phyloP scores from a whole-genome alignment of 2,113 vertebrate genomes.

The Chascanopsetta lugubris region DNA sequence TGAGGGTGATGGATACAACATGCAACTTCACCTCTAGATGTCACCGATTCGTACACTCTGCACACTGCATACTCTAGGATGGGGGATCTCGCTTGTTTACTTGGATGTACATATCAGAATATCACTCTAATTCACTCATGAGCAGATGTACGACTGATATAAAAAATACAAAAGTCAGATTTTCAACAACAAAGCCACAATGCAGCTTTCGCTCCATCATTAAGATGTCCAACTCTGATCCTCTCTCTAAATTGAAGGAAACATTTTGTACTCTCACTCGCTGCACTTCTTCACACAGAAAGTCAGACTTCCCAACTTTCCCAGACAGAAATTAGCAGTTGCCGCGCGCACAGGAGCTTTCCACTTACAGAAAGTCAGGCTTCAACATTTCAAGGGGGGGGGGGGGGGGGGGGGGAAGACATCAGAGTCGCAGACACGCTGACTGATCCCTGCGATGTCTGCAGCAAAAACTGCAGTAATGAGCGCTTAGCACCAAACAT shows the following conservation, averaged over 20 bases:
- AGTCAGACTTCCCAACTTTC: constrained; percentile 18
- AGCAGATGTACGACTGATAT: background rate
- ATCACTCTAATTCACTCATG: background rate
- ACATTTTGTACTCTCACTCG: background rate
- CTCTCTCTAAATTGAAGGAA: background rate
- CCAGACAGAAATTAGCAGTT: constrained; percentile 28
- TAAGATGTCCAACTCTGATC: too few species aligned
- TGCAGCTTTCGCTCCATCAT: too few species aligned
- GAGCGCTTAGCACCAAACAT: constrained; percentile 54
- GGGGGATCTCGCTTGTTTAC: background rate
- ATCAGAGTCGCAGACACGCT: background rate
- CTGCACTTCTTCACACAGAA: background rate
- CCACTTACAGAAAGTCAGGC: constrained; percentile 38
- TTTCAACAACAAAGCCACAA: too few species aligned
- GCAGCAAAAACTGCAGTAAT: constrained; percentile 51
- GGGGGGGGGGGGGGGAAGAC: background rate
- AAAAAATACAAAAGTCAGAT: too few species aligned
- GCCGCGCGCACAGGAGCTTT: constrained; percentile 16
- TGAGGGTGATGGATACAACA: too few species aligned
- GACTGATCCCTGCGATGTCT: constrained; percentile 39
- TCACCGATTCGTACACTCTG: too few species aligned
- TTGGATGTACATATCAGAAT: background rate
- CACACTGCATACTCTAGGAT: too few species aligned
- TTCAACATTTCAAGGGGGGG: constrained; percentile 29
- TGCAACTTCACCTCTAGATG: too few species aligned